Base-by-base conservation (phyloP, 37 sponge, comb jelly and placozoan species). In the Diacarnus erythraeanus region DNA sequence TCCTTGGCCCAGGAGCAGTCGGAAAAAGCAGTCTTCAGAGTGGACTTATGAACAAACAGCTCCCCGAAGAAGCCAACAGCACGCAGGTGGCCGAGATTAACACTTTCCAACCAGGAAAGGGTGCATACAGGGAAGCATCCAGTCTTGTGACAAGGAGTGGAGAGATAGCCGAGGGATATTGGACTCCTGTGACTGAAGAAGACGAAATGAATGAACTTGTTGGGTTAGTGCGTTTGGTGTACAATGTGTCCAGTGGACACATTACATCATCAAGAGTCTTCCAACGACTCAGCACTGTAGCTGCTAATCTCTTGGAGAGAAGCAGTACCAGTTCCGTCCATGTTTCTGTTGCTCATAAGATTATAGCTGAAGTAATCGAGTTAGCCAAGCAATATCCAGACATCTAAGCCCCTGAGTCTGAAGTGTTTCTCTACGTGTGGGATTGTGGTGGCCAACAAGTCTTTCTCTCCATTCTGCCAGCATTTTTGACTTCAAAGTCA, bases 381-480 rank as follows among this genome's bases (percentile, higher is more conserved):
- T 15, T 47, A 47, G 51, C 51, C 12, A 47, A 47, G 51, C 51
- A 47, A 12, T 12, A 47, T 47, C 51, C 51, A 15, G 51, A 47
- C 6, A 47, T 47, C 51, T 12, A 47, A 47, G 51, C 51, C 6
- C 51, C 51, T 18, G 64, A 77, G 23, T 64, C 37, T 3, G 72
- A 80, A 27, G 69, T 79, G 10, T 31, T 68, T 27, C 37, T 87
- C 36, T 58, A 76, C 54, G 33, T 82, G 25, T 88, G 88, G 88
- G 89, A 88, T 60, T 78, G 89, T 88, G 89, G 89, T 57, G 89
- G 89, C 27, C 89, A 83, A 20, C 68, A 56, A 20, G 68, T 78
- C 22, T 88, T 88, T 39, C 79, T 82, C 6, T 79, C 71, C 59
- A 44, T 83, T 25, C 57, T 83, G 40, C 79, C 89, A 39, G 69